These are phyloP conservation scores for Patella caerulea DNA, from an alignment of 2,888 invertebrate genomes.

Conservation along the genomic window DNA sequence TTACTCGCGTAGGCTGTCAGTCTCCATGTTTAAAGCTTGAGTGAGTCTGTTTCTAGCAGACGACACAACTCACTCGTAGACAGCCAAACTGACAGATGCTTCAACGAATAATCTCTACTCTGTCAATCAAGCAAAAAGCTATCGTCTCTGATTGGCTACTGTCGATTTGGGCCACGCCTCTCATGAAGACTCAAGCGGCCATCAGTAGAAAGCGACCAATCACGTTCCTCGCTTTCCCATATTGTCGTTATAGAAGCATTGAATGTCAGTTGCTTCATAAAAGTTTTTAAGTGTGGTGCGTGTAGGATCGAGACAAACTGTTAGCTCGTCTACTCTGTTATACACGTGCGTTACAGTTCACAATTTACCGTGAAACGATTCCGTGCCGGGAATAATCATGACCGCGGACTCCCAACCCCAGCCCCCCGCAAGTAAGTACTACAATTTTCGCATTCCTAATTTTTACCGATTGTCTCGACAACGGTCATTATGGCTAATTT, in stretches of 20 bases:
- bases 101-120: slow-evolving; percentile 2
- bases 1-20: slow-evolving; percentile 7
- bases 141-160: too few species aligned
- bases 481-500: too few species aligned
- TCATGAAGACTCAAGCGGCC: neutral
- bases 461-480: too few species aligned
- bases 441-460: neutral
- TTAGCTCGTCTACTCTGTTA: neutral
- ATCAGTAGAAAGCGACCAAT: slow-evolving; percentile 35
- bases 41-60: neutral
- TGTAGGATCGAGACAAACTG: neutral
- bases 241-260: slow-evolving; percentile 40
- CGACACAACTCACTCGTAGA: slow-evolving; percentile 1
- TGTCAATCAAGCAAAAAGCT: neutral
- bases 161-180: too few species aligned
- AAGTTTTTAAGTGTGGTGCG: slow-evolving; percentile 25
- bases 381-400: neutral
- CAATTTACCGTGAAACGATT: neutral
- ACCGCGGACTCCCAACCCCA: neutral
- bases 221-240: slow-evolving; percentile 21
- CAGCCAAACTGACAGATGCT: neutral
- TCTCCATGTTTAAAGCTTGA: neutral
- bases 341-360: slow-evolving; percentile 4
- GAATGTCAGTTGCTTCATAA: slow-evolving; percentile 25
- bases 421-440: slow-evolving; percentile 1